Evolutionary conservation across 2,113 vertebrate genomes (phyloP), one percentile per base, ranked within the genome.

Genomic region (Anolis carolinensis): DNA sequence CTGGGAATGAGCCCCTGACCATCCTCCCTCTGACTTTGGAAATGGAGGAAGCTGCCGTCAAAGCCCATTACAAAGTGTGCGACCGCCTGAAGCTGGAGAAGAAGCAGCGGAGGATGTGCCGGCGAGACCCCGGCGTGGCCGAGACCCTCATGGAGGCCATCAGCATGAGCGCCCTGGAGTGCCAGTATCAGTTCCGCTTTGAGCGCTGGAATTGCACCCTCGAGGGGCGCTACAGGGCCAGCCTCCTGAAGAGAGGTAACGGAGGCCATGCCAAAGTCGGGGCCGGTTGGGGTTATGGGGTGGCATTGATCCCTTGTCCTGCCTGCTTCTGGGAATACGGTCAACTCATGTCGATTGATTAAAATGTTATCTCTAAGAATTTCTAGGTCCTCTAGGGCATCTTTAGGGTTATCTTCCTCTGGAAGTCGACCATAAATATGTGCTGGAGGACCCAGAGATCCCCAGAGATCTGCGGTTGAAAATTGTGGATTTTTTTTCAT

Each of bases 171-270:
- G 98, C 98, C 0, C 92, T 98, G 2, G 98, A 99, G 92, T 99
- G 99, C 94, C 98, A 99, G 93, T 99, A 99, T 94, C 99, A 99
- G 93, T 99, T 99, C 92, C 98, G 98, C 83, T 99, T 99, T 0
- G 99, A 99, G 96, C 97, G 99, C 87, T 99, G 99, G 99, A 99
- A 99, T 96, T 99, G 98, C 95, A 98, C 98, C 86, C 93, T 99
- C 0, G 99, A 99, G 93, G 98, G 98, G 44, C 98, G 98, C 71
- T 98, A 98, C 94, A 91, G 98, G 36, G 97, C 97, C 94, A 98
- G 98, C 92, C 96, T 99, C 86, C 95, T 99, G 7, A 99, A 98
- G 92, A 97, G 98, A 97, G 98, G 98, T 98, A 55, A 92, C 93
- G 7, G 39, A 13, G 2, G 39, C 8, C 1, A 3, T 7, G 72